A percentile compares a stretch with the other conserved stretches of the same genome.
Conservation (phyloP, 2,797 vertebrate genomes). For the Labroides dimidiatus region DNA sequence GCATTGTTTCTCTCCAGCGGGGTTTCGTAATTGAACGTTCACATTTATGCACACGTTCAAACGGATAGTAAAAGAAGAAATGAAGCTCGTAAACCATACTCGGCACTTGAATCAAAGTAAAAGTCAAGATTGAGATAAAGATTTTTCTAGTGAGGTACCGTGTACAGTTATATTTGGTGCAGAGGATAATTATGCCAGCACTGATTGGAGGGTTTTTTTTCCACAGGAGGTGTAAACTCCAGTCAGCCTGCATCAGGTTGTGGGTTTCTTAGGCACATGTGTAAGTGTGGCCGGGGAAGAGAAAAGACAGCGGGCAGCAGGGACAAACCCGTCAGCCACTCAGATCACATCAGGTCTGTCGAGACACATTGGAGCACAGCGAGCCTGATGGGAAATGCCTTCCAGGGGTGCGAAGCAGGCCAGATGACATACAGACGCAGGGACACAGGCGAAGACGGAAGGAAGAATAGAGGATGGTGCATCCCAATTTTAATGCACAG, state of each 20-base stretch:
- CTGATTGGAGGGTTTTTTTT: constrained; percentile 45
- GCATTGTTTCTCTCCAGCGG: constrained; percentile 83
- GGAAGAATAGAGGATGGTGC: constrained; percentile 71
- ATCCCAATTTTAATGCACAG: constrained; percentile 70
- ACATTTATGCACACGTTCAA: constrained; percentile 71
- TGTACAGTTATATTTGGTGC: constrained; percentile 30
- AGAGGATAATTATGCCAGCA: constrained; percentile 38
- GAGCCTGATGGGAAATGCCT: constrained; percentile 84
- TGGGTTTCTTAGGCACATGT: constrained; percentile 63
- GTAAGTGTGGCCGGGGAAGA: constrained; percentile 64
- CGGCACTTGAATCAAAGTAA: constrained; percentile 45
- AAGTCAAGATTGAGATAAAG: constrained; percentile 43
- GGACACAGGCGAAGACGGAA: constrained; percentile 67
- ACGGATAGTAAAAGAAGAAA: constrained; percentile 65
- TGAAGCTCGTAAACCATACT: constrained; percentile 36
- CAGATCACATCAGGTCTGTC: constrained; percentile 87
- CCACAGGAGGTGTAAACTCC: constrained; percentile 63
- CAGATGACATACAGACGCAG: constrained; percentile 81
- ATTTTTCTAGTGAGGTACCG: constrained; percentile 17
- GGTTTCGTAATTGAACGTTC: constrained; percentile 79
- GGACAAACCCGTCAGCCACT: constrained; percentile 85
- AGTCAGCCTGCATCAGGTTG: constrained; percentile 73
- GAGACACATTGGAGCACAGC: constrained; percentile 84
- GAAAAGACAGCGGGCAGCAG: constrained; percentile 84
- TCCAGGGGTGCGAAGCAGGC: constrained; percentile 79